These are phyloP conservation scores for Paedocypris micromegethes DNA, from an alignment of 2,797 vertebrate species.

Conservation along the genomic window DNA sequence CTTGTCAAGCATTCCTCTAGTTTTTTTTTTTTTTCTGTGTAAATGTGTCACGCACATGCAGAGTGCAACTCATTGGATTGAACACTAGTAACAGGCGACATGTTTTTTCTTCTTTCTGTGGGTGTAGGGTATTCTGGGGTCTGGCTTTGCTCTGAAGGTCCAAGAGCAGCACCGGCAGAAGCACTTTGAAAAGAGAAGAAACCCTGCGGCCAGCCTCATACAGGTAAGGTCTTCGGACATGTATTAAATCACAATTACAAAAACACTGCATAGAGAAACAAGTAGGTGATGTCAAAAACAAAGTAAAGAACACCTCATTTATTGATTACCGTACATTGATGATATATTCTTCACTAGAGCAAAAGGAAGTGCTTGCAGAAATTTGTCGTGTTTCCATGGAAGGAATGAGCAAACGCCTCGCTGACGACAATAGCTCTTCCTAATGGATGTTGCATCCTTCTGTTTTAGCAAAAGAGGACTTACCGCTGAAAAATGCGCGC, in stretches of 20 bases:
- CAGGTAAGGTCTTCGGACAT: slow-evolving; percentile 73
- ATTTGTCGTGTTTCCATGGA: slow-evolving; percentile 49
- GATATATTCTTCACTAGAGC: slow-evolving; percentile 37
- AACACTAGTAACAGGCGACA: slow-evolving; percentile 14
- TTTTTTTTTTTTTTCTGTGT: not conserved
- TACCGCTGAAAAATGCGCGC: slow-evolving; percentile 27
- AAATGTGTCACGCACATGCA: not conserved
- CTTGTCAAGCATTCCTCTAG: slow-evolving; percentile 5
- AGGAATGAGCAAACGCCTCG: slow-evolving; percentile 37
- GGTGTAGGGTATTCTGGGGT: slow-evolving; percentile 90
- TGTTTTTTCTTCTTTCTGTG: slow-evolving; percentile 29
- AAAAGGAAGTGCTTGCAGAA: slow-evolving; percentile 46
- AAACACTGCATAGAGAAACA: slow-evolving; percentile 1
- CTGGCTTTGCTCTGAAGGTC: slow-evolving; percentile 95
- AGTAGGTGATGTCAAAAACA: slow-evolving; percentile 14
- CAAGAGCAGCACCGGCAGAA: slow-evolving; percentile 98
- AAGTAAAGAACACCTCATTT: slow-evolving; percentile 25
- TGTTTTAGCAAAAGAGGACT: slow-evolving; percentile 37
- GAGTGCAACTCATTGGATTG: slow-evolving; percentile 2
- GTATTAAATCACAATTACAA: not conserved
- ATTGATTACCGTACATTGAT: slow-evolving; percentile 42
- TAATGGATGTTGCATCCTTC: slow-evolving; percentile 41
- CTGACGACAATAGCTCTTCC: slow-evolving; percentile 42
- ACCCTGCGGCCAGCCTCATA: slow-evolving; percentile 93
- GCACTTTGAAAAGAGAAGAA: slow-evolving; percentile 97